Conservation (phyloP, 2,113 vertebrate species). For the Xiphophorus couchianus region DNA sequence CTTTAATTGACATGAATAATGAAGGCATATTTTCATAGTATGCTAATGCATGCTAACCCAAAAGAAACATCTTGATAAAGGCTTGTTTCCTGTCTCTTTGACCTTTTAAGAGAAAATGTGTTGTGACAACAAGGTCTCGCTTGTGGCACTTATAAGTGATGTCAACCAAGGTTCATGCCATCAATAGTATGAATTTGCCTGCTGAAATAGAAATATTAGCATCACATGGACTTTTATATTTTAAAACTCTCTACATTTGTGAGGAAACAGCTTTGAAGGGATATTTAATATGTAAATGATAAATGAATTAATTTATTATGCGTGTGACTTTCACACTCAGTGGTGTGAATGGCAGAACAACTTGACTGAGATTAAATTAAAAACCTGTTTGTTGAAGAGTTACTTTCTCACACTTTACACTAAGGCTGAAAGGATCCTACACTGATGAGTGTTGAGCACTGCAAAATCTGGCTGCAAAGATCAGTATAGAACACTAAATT, state of each 20-base stretch:
- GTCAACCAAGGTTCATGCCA: not conserved
- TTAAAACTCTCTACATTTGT: slow-evolving; percentile 7
- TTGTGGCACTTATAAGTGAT: slow-evolving; percentile 1
- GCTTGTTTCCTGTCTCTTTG: slow-evolving; percentile 21
- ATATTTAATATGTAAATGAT: slow-evolving; percentile 15
- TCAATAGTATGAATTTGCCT: not conserved
- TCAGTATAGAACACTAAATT: slow-evolving; percentile 39
- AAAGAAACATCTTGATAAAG: slow-evolving; percentile 19
- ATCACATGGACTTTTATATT: slow-evolving; percentile 7
- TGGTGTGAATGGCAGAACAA: slow-evolving; percentile 20
- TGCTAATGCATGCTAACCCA: slow-evolving; percentile 1
- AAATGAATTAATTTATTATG: not conserved
- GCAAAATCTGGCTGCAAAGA: slow-evolving; percentile 49
- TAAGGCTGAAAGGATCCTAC: slow-evolving; percentile 16
- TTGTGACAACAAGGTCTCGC: slow-evolving; percentile 14
- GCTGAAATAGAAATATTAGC: slow-evolving; percentile 32
- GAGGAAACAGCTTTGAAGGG: not conserved
- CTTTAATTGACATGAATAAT: slow-evolving; percentile 32
- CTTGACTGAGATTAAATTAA: slow-evolving; percentile 4
- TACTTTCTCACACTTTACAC: slow-evolving; percentile 10
- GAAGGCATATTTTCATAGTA: slow-evolving; percentile 14
- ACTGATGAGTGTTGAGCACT: slow-evolving; percentile 27
- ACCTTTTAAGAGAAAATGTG: slow-evolving; percentile 50
- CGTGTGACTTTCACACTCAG: not conserved
- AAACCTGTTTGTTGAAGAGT: not conserved